Percentiles rank a stretch among this genome's conserved stretches.
These are phyloP conservation scores for Threskiornis aethiopicus DNA, from an alignment of 2,797 vertebrate genomes.

Conservation along the genomic window DNA sequence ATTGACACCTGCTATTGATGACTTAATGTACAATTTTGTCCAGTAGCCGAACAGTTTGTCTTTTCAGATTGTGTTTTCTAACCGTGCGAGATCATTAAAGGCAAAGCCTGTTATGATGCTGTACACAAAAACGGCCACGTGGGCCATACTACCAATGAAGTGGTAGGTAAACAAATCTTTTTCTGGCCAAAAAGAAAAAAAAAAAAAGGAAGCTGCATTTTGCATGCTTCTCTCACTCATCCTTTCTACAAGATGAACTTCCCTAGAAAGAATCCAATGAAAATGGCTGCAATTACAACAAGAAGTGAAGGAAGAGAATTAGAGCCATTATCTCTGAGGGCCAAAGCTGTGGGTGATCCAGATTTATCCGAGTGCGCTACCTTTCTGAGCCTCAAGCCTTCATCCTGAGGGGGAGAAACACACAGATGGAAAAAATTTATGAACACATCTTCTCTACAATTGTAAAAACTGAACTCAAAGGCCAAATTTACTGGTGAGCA, in stretches of 20 bases:
- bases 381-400: slow-evolving; percentile 91
- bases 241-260: slow-evolving; percentile 98
- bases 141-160: slow-evolving; percentile 90
- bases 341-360: slow-evolving; percentile 81
- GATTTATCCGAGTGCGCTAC: slow-evolving; percentile 86
- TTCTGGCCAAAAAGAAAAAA: slow-evolving; percentile 72
- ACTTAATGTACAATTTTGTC: slow-evolving; percentile 81
- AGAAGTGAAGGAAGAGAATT: slow-evolving; percentile 95
- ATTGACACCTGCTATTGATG: slow-evolving; percentile 81
- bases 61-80: slow-evolving; percentile 82
- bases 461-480: not conserved
- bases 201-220: slow-evolving; percentile 76
- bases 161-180: slow-evolving; percentile 93
- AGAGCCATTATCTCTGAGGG: slow-evolving; percentile 86
- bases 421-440: not conserved
- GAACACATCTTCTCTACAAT: not conserved
- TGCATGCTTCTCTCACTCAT: slow-evolving; percentile 81
- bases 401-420: slow-evolving; percentile 82
- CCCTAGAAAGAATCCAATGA: slow-evolving; percentile 99
- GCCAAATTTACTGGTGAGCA: not conserved
- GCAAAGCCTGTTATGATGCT: slow-evolving; percentile 88
- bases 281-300: slow-evolving; percentile 99
- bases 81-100: slow-evolving; percentile 86
- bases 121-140: slow-evolving; percentile 85
- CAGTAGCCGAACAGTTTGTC: slow-evolving; percentile 79